Evolutionary conservation across 2,888 invertebrate species (phyloP), one percentile per base, ranked within the genome.

Genomic region (Apeira syringaria): DNA sequence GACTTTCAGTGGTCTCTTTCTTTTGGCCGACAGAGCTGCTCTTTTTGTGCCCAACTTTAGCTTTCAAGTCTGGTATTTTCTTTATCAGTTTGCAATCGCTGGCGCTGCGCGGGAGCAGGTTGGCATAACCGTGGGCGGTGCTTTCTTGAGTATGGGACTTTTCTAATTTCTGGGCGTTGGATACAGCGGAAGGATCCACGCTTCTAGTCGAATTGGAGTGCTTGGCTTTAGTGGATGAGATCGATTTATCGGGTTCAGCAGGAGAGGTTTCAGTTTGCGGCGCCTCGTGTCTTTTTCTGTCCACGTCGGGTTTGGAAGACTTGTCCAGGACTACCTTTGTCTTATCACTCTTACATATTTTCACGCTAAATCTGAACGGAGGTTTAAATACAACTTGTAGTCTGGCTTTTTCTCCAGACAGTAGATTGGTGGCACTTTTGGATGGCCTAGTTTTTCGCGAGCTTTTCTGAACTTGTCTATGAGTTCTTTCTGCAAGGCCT

Each of bases 341-440:
- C 73, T 94, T 94, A 53, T 94, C 94, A 38, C 94, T 93, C 66
- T 94, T 94, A 45, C 93, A 91, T 50, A 96, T 91, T 70, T 95
- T 95, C 38, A 96, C 92, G 74, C 95, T 96, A 78, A 96, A 96
- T 66, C 95, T 94, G 80, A 96, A 96, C 6, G 96, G 96, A 34
- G 96, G 96, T 72, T 96, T 96, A 75, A 96, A 96, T 13, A 96
- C 95, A 20, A 96, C 96, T 78, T 96, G 96, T 11, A 96, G 83
- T 54, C 95, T 92, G 6, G 96, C 93, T 72, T 95, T 95, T 60
- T 92, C 92, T 39, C 90, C 89, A 27, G 90, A 85, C n/a, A 92
- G 79, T 24, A 95, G 88, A 64, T 94, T 94, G 9, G 94, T 94
- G 47, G 94, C 92, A 62, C 95, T 95, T 64, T 94, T 94, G 56